These are phyloP conservation scores for Aurelia sp. DNA, from an alignment of 30 jellyfish, hydroid and myxozoan species.

Conservation along the genomic window DNA sequence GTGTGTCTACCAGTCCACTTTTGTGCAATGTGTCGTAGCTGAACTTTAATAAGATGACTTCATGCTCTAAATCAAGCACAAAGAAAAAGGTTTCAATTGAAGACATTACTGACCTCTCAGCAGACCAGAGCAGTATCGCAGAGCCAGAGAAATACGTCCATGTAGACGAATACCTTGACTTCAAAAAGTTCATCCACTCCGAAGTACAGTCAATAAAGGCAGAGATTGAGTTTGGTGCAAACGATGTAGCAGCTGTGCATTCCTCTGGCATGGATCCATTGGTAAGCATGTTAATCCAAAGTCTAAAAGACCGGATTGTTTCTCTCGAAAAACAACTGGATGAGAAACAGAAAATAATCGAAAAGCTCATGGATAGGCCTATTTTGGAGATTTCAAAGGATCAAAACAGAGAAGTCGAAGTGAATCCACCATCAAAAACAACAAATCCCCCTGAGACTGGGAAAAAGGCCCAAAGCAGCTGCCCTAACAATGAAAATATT, in stretches of 20 bases:
- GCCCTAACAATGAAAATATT: conserved; percentile 4
- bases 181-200: conserved; percentile 11
- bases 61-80: not conserved
- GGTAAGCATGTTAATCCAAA: not conserved
- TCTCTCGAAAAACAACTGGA: conserved; percentile 12
- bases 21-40: too few relatives aligned
- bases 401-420: conserved; percentile 3
- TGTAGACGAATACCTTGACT: conserved; percentile 1
- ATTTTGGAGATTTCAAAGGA: not conserved
- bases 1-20: too few relatives aligned
- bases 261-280: not conserved
- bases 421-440: not conserved
- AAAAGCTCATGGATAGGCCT: conserved; percentile 23
- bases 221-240: not conserved
- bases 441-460: not conserved
- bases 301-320: conserved; percentile 10
- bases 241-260: conserved; percentile 2
- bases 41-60: not conserved
- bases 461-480: not conserved
- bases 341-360: conserved; percentile 34
- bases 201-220: conserved; percentile 1
- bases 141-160: conserved; percentile 3
- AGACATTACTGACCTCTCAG: conserved; percentile 20
- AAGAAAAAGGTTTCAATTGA: conserved; percentile 12
- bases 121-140: not conserved